phyloP scores from a whole-genome alignment of 92 coral and sea anemone genomes.

The Epizoanthus fatuus region DNA sequence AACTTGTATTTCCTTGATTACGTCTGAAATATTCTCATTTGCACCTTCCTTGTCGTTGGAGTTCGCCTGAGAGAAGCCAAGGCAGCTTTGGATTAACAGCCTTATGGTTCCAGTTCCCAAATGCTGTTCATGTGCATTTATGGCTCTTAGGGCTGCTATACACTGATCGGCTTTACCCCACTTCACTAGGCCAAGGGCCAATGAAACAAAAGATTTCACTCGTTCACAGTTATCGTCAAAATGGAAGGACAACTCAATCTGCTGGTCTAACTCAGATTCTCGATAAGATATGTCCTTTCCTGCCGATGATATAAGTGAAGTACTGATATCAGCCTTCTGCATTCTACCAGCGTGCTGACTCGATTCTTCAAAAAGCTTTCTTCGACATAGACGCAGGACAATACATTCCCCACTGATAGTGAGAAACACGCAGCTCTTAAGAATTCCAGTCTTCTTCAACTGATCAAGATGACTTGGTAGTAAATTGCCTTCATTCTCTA shows the following conservation, averaged over 20 bases:
- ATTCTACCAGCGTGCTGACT: not conserved
- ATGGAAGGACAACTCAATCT: conserved; percentile 1
- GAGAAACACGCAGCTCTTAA: not conserved
- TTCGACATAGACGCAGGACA: not conserved
- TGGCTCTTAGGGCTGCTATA: not conserved
- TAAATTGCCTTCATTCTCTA: conserved; percentile 12
- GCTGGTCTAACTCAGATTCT: not conserved
- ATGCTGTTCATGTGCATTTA: not conserved
- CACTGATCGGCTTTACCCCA: not conserved
- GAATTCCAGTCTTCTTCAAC: conserved; percentile 19
- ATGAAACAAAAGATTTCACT: not conserved
- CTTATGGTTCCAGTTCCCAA: not conserved
- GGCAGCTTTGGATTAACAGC: not conserved
- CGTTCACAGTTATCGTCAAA: not conserved
- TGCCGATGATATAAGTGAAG: not conserved
- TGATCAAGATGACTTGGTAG: not conserved
- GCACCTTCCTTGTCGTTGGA: no score
- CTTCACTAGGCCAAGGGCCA: not conserved
- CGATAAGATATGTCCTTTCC: not conserved
- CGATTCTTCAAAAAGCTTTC: not conserved
- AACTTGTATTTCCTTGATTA: not conserved
- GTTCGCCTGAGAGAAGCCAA: not conserved
- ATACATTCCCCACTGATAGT: not conserved
- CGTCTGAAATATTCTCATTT: not conserved
- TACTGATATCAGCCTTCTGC: not conserved